A percentile compares a stretch with the other conserved stretches of the same genome.
phyloP scores from a whole-genome alignment of 2,888 invertebrate genomes.

The Cephalotes varians region DNA sequence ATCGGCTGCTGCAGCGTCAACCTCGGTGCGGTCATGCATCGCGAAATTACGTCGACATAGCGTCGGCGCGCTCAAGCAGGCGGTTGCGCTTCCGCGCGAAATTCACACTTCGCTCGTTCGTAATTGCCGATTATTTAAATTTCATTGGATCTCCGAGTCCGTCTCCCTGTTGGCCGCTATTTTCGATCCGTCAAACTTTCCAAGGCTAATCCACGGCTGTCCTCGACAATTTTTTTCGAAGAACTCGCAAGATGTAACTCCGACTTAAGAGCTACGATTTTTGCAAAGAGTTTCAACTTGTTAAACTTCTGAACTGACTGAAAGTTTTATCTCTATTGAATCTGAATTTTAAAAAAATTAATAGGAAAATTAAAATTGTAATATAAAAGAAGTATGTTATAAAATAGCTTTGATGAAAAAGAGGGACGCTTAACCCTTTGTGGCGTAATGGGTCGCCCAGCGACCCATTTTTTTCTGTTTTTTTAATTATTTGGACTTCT shows the following conservation, averaged over 20 bases:
- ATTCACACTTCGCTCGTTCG: slow-evolving; percentile 63
- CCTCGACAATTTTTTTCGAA: slow-evolving; percentile 16
- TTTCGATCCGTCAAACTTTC: background rate
- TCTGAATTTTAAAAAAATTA: background rate
- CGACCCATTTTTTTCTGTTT: too few relatives aligned
- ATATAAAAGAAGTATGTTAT: background rate
- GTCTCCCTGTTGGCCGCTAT: background rate
- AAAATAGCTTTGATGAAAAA: background rate
- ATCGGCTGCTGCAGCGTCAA: slow-evolving; percentile 45
- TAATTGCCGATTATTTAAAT: slow-evolving; percentile 75
- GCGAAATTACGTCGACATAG: slow-evolving; percentile 40
- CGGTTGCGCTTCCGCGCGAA: slow-evolving; percentile 39
- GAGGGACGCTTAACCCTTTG: background rate
- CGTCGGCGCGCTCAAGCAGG: slow-evolving; percentile 40
- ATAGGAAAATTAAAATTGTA: background rate
- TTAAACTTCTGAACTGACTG: background rate
- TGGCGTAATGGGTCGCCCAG: too few relatives aligned
- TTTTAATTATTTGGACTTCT: too few relatives aligned
- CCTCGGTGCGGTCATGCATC: slow-evolving; percentile 41
- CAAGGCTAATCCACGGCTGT: background rate
- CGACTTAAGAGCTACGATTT: background rate
- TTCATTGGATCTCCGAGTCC: slow-evolving; percentile 24
- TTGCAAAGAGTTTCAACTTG: background rate
- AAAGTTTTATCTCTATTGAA: background rate
- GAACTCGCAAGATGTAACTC: background rate